Conservation (phyloP, 2,113 vertebrate genomes). For the Campylomormyrus numenius region DNA sequence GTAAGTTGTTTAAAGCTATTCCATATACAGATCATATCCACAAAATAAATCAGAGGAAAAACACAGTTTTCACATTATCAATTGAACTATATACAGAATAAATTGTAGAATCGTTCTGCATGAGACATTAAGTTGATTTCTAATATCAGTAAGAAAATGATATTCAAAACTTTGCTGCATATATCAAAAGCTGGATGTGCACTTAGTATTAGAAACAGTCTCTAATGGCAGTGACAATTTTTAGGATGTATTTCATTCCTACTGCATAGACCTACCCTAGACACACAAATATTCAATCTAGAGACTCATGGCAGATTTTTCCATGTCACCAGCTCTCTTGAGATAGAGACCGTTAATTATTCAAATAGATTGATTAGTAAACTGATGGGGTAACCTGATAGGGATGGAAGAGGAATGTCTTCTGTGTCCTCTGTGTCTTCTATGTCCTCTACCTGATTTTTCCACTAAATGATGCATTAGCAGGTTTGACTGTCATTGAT, state of each 20-base stretch:
- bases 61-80: neutral
- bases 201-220: neutral
- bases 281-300: neutral
- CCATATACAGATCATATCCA: neutral
- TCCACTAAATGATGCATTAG: neutral
- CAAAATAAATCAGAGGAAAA: neutral
- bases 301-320: neutral
- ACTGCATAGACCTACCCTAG: no score
- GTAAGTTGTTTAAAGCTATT: neutral
- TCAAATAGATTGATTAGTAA: constrained; percentile 11
- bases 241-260: neutral
- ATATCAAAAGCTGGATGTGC: neutral
- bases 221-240: neutral
- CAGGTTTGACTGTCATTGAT: neutral
- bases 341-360: neutral
- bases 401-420: neutral
- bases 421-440: neutral
- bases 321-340: neutral
- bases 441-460: neutral
- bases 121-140: neutral
- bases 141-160: neutral
- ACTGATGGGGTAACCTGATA: neutral
- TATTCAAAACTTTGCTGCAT: neutral
- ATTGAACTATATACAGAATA: neutral
- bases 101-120: neutral